These are phyloP conservation scores for Ladona fulva DNA, from an alignment of 1,140 invertebrate species.

Conservation along the genomic window DNA sequence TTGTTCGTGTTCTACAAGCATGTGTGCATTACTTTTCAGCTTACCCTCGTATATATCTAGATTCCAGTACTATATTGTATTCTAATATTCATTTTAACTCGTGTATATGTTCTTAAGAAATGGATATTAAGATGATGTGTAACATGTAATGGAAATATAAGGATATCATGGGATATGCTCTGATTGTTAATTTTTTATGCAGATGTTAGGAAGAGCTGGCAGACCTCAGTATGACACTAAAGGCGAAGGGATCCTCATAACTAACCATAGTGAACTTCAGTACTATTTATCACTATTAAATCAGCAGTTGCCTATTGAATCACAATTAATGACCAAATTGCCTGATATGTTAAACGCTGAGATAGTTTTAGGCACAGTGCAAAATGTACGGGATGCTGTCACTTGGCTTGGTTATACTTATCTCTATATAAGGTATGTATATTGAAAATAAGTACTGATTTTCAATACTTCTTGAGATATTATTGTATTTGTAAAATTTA, in stretches of 20 bases:
- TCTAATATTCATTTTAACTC: too few species aligned
- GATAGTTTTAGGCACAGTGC: slow-evolving; percentile 91
- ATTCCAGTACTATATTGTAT: too few species aligned
- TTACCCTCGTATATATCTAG: too few species aligned
- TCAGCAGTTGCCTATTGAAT: slow-evolving; percentile 89
- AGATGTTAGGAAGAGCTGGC: slow-evolving; percentile 95
- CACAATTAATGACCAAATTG: slow-evolving; percentile 73
- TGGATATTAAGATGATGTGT: too few species aligned
- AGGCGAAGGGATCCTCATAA: slow-evolving; percentile 97
- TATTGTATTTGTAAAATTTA: background rate
- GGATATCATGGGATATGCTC: too few species aligned
- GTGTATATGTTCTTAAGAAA: too few species aligned
- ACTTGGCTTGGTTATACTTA: slow-evolving; percentile 97
- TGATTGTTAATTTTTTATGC: slow-evolving; percentile 16
- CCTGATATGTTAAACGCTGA: slow-evolving; percentile 98
- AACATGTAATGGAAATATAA: too few species aligned
- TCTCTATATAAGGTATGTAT: slow-evolving; percentile 63
- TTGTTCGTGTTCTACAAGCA: too few species aligned
- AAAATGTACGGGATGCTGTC: slow-evolving; percentile 90
- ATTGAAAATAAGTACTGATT: background rate
- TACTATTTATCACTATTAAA: slow-evolving; percentile 97
- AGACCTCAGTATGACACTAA: slow-evolving; percentile 98
- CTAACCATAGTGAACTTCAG: slow-evolving; percentile 96
- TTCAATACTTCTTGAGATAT: too few species aligned
- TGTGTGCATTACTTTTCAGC: too few species aligned